phyloP scores from a whole-genome alignment of 2,888 invertebrate species.

The Nymphalis c-album region DNA sequence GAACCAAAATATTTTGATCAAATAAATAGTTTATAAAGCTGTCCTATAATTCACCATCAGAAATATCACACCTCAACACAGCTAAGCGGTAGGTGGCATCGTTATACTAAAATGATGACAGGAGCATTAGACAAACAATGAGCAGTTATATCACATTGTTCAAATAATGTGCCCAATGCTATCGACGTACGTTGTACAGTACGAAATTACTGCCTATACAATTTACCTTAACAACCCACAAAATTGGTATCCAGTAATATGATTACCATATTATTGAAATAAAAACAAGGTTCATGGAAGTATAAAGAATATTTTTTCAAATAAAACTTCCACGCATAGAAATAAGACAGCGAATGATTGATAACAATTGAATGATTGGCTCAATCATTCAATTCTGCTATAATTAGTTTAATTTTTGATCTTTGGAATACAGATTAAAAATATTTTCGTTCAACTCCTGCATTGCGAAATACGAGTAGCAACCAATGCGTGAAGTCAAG shows the following conservation, averaged over 20 bases:
- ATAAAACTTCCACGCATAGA: not conserved
- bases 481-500: too few relatives aligned
- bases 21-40: too few relatives aligned
- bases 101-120: constrained; percentile 51
- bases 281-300: not conserved
- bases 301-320: not conserved
- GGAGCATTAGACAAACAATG: constrained; percentile 53
- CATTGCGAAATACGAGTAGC: too few relatives aligned
- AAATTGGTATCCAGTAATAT: constrained; percentile 13
- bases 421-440: too few relatives aligned
- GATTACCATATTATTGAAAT: constrained; percentile 2
- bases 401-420: too few relatives aligned
- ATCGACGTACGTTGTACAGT: constrained; percentile 4
- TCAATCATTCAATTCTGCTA: too few relatives aligned
- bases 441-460: too few relatives aligned
- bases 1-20: too few relatives aligned
- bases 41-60: too few relatives aligned
- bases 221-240: constrained; percentile 25
- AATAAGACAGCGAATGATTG: too few relatives aligned
- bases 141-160: constrained; percentile 47
- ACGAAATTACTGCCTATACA: constrained; percentile 9
- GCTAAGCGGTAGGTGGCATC: constrained; percentile 47
- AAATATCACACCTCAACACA: constrained; percentile 31
- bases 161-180: constrained; percentile 46
- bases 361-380: too few relatives aligned